phyloP scores from a whole-genome alignment of 2,888 invertebrate species.

The Torymus aiolomorphi region DNA sequence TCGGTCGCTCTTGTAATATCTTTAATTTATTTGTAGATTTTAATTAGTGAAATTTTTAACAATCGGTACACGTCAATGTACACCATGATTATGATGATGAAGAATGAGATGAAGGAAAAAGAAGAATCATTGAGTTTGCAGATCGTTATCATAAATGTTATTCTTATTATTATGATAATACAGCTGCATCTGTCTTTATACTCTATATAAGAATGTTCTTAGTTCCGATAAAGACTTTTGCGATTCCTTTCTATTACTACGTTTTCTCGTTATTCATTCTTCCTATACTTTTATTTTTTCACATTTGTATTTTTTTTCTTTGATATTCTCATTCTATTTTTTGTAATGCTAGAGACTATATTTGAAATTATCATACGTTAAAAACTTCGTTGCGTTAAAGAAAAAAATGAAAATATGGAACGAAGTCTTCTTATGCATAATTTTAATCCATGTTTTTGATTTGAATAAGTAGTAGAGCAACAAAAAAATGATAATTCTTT shows the following conservation, averaged over 20 bases:
- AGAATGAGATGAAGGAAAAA: background rate
- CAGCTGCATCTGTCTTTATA: slow-evolving; percentile 14
- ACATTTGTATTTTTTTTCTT: slow-evolving; percentile 38
- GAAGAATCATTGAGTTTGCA: slow-evolving; percentile 4
- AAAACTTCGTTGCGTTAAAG: slow-evolving; percentile 30
- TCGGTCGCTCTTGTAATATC: background rate
- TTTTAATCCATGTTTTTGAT: slow-evolving; percentile 31
- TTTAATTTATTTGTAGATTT: slow-evolving; percentile 37
- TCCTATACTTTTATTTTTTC: slow-evolving; percentile 24
- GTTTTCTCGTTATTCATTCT: slow-evolving; percentile 11
- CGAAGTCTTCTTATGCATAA: slow-evolving; percentile 23
- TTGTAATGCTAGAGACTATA: slow-evolving; percentile 12
- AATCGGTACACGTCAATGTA: background rate
- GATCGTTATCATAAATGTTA: slow-evolving; percentile 31
- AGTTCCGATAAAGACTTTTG: slow-evolving; percentile 15
- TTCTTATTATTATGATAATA: slow-evolving; percentile 24
- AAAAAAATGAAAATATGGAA: slow-evolving; percentile 25
- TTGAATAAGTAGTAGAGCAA: slow-evolving; percentile 31
- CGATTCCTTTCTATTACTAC: slow-evolving; percentile 21
- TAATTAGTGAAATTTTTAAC: slow-evolving; percentile 18
- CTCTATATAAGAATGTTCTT: background rate
- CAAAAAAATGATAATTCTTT: slow-evolving; percentile 27
- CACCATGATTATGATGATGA: no score
- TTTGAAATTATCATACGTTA: slow-evolving; percentile 34
- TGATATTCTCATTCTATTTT: slow-evolving; percentile 25